These are phyloP conservation scores for Scylla paramamosain DNA, from an alignment of 1,140 invertebrate species.

Conservation along the genomic window DNA sequence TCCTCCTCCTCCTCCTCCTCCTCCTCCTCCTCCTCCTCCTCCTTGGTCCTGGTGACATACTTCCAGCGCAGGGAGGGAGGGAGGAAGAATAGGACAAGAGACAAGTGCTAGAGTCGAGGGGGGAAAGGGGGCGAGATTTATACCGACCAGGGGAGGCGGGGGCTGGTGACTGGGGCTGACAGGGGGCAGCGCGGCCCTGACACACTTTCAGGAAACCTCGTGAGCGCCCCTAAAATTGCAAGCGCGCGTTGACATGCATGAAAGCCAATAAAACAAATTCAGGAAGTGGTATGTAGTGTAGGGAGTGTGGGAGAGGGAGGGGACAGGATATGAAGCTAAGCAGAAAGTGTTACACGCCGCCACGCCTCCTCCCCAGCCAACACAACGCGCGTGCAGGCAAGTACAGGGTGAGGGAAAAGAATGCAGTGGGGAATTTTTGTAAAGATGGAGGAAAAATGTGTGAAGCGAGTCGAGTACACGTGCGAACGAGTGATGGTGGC, in stretches of 20 bases:
- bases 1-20: background rate
- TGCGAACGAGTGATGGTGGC: background rate
- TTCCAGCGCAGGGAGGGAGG: background rate
- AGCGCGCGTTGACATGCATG: background rate
- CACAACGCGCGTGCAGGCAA: too few relatives aligned
- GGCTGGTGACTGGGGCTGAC: background rate
- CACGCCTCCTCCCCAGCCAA: too few relatives aligned
- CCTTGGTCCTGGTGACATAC: conserved; percentile 18
- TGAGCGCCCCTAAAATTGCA: background rate
- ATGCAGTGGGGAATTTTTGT: background rate
- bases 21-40: background rate
- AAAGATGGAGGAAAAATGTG: background rate
- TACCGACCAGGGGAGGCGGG: background rate
- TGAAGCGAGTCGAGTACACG: background rate
- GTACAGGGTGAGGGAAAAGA: background rate
- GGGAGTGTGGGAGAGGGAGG: background rate
- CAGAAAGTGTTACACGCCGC: too few relatives aligned
- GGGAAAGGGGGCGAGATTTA: background rate
- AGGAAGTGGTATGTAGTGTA: background rate
- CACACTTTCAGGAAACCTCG: background rate
- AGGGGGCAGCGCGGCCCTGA: background rate
- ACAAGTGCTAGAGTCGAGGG: background rate
- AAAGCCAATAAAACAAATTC: background rate
- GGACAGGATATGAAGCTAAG: background rate
- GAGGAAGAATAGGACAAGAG: background rate